Base-by-base conservation (phyloP, 2,113 vertebrate species). In the Oreotrochilus melanogaster region DNA sequence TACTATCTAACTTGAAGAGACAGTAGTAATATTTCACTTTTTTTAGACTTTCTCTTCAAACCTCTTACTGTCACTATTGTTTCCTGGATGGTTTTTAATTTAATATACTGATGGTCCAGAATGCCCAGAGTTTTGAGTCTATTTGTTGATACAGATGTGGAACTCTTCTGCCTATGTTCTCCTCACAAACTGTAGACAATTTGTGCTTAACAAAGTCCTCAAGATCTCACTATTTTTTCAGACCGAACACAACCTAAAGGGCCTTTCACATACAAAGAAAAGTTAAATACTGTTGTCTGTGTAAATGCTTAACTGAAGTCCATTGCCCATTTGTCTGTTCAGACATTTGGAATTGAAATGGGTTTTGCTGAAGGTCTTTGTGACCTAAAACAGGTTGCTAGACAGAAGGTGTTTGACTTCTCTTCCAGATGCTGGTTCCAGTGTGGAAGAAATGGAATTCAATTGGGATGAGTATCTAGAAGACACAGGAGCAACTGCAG, bases 401-500 rank as follows among this genome's bases (percentile, higher is more conserved):
- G 74, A 9, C 43, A 72, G 37, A 11, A 54, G 23, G 7, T 48
- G 30, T 91, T 96, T 80, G 91, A 30, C 54, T 88, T 97, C 62
- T 79, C 88, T 96, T 97, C 31, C 97, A 99, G 99, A 99, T 96
- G 98, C 98, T 93, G 99, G 99, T 94, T 99, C 98, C 95, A 98
- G 98, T 95, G 97, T 98, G 97, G 99, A 99, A 94, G 98, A 98
- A 85, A 97, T 98, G 54, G 99, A 99, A 95, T 99, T 99, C 97
- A 99, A 94, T 95, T 99, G 99, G 99, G 99, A 99, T 91, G 99
- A 99, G 81, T 99, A 99, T 97, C 98, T 99, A 92, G 99, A 99
- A 97, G 99, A 99, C 96, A 99, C 98, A 14, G 99, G 98, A 71
- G 98, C 99, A 17, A 93, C 93, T 78, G 98, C 99, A 64, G 99